Evolutionary conservation across 1,140 invertebrate species (phyloP), one percentile per base, ranked within the genome.

Genomic region (Sinella curviseta): DNA sequence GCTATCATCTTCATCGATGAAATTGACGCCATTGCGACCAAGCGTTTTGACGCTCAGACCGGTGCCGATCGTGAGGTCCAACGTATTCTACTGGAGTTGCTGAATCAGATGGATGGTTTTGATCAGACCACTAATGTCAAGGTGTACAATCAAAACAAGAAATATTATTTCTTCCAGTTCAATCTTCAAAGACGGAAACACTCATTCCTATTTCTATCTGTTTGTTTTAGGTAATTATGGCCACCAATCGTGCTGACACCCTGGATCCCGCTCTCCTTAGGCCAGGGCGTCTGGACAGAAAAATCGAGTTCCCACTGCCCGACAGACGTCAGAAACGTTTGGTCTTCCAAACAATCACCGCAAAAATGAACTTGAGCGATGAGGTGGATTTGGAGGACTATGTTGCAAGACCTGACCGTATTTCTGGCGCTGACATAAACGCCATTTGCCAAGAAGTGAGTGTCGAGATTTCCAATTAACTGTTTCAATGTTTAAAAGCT

Each of bases 61-160:
- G 97, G 97, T 84, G 98, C 98, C 78, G 98, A 99, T 90, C 91
- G 98, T 84, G 98, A 99, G 88, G 98, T 99, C 0, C 98, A 99
- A 87, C 92, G 98, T 88, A 99, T 99, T 88, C 87, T 99, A 1
- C 88, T 99, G 1, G 98, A 99, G 86, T 89, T 99, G 16, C 89
- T 99, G 0, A 99, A 99, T 89, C 98, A 99, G 89, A 99, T 99
- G 98, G 98, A 99, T 89, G 98, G 98, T 75, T 99, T 99, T 88
- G 98, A 99, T 90, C 97, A 99, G 88, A 99, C 97, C 1, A 99
- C 98, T 26, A 99, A 99, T 90, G 98, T 99, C 24, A 99, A 99
- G 90, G 94, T 94, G 87, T 83, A 80, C n/a, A n/a, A n/a, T n/a
- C n/a, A 73, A 54, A 67, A 24, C 73, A 39, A 48, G n/a, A n/a